Conservation (phyloP, 2,797 vertebrate species). For the Sternarchorhynchus goeldii region DNA sequence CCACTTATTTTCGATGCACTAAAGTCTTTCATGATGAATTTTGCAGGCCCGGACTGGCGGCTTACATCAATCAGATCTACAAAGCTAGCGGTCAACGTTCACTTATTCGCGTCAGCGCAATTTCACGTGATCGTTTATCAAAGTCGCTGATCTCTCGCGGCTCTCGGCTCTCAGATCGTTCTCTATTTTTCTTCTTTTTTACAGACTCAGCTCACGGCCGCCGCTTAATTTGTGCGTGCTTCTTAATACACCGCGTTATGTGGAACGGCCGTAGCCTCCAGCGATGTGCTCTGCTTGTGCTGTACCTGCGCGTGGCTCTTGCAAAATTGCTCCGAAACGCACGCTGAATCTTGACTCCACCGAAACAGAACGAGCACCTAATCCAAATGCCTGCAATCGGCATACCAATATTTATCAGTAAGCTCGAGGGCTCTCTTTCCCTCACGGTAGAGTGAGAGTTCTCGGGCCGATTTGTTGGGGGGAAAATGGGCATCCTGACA, state of each 20-base stretch:
- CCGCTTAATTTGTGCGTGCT: slow-evolving; percentile 72
- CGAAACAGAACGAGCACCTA: slow-evolving; percentile 65
- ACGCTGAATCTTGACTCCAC: slow-evolving; percentile 70
- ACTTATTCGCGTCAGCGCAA: slow-evolving; percentile 73
- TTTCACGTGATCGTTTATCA: slow-evolving; percentile 77
- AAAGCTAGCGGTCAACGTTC: slow-evolving; percentile 73
- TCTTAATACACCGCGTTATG: slow-evolving; percentile 74
- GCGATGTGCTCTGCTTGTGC: slow-evolving; percentile 70
- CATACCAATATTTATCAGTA: slow-evolving; percentile 74
- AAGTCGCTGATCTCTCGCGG: slow-evolving; percentile 72
- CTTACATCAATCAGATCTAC: slow-evolving; percentile 74
- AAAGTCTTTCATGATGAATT: slow-evolving; percentile 63
- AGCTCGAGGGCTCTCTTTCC: slow-evolving; percentile 46
- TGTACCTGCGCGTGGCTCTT: slow-evolving; percentile 50
- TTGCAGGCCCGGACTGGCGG: slow-evolving; percentile 55
- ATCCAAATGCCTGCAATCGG: slow-evolving; percentile 70
- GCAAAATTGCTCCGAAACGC: slow-evolving; percentile 61
- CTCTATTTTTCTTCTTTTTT: slow-evolving; percentile 67
- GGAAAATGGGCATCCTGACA: slow-evolving; percentile 49
- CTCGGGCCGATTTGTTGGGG: slow-evolving; percentile 36
- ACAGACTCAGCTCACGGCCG: slow-evolving; percentile 44
- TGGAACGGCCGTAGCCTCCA: slow-evolving; percentile 72
- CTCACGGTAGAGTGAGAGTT: slow-evolving; percentile 3
- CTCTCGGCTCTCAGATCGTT: slow-evolving; percentile 64
- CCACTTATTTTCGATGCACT: slow-evolving; percentile 38